Conservation (phyloP, 2,113 vertebrate genomes). For the Falco punctatus region DNA sequence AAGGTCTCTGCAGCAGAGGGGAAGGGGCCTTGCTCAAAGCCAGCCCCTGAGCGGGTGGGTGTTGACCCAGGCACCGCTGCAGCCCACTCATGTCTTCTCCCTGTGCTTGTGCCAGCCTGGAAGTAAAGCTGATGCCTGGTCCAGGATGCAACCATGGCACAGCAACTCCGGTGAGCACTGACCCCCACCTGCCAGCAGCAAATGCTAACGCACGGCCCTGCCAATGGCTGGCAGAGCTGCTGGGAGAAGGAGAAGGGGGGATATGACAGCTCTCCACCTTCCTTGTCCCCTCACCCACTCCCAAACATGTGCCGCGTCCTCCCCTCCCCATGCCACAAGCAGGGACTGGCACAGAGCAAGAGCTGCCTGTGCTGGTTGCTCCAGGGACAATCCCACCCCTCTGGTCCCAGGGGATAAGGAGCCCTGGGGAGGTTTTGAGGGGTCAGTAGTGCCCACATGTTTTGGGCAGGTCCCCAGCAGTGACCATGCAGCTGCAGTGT, state of each 20-base stretch:
- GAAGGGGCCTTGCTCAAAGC: not conserved
- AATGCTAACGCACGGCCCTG: not conserved
- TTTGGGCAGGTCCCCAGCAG: not conserved
- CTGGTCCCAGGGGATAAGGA: not conserved
- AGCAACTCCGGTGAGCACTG: not conserved
- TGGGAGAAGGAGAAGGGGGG: not conserved
- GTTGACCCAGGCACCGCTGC: not conserved
- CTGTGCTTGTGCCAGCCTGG: not conserved
- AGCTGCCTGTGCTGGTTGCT: not conserved
- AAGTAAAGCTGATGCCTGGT: not conserved
- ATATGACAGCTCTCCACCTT: not conserved
- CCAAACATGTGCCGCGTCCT: accelerated
- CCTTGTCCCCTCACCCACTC: not conserved
- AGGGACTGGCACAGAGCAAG: not conserved
- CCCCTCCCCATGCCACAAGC: accelerated
- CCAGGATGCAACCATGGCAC: not conserved
- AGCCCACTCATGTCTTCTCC: not conserved
- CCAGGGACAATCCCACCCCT: not conserved
- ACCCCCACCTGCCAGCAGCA: not conserved
- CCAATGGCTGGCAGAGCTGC: not conserved
- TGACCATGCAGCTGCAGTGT: not conserved
- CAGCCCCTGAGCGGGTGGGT: not conserved
- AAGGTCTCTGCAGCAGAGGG: not conserved
- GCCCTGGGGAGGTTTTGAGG: not conserved
- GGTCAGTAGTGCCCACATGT: accelerated